Conservation (phyloP, 2,797 vertebrate species). For the Clarias laeviceps region DNA sequence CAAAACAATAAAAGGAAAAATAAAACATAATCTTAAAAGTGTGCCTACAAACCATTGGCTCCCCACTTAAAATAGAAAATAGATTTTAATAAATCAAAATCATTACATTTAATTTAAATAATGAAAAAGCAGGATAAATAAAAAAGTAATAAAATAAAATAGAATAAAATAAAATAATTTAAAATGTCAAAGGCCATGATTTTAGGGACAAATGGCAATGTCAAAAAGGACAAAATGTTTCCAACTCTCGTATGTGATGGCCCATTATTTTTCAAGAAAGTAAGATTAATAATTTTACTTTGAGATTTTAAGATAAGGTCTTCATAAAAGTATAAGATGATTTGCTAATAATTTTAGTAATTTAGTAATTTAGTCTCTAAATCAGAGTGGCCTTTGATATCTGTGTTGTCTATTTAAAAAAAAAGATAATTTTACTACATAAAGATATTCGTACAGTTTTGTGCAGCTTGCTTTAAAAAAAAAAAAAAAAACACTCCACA, state of each 20-base stretch:
- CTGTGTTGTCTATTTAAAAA: not conserved
- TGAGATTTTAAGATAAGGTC: too few species aligned
- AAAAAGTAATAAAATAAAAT: not conserved
- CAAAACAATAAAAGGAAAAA: not conserved
- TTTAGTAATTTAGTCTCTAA: not conserved
- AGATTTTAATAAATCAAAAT: not conserved
- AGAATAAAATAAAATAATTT: not conserved
- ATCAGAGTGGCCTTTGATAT: not conserved
- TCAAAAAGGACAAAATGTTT: too few species aligned
- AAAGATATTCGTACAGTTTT: not conserved
- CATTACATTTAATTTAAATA: not conserved
- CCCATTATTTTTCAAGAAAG: not conserved
- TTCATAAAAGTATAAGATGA: too few species aligned
- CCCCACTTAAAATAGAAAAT: not conserved
- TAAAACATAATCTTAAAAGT: not conserved
- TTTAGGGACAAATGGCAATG: too few species aligned
- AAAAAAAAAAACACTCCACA: not conserved
- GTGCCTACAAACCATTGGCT: not conserved
- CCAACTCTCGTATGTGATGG: too few species aligned
- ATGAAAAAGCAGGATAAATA: too few species aligned
- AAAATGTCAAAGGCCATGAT: not conserved
- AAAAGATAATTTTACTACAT: too few species aligned
- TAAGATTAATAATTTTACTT: not conserved
- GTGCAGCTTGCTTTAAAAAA: too few species aligned
- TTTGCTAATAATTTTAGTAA: too few species aligned